Percentiles rank a stretch among this genome's conserved stretches.
Evolutionary conservation across 1,140 invertebrate genomes (phyloP).

Genomic region (Helicorthomorpha holstii): DNA sequence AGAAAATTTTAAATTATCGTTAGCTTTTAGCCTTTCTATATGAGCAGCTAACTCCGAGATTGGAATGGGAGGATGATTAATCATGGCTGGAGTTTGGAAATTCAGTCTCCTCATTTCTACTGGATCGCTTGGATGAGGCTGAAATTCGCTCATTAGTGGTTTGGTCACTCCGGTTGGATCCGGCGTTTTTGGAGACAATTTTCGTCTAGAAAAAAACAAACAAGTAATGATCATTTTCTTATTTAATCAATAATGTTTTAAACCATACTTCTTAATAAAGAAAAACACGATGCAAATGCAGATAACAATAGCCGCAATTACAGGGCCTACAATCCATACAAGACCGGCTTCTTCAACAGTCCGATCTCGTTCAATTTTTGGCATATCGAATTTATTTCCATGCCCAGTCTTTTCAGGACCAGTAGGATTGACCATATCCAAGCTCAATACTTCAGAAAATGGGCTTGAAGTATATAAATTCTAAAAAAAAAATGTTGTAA

Average conservation of each 20-base stretch:
- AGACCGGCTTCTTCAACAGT: slow-evolving; percentile 62
- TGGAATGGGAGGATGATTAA: slow-evolving; percentile 89
- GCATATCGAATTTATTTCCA: slow-evolving; percentile 47
- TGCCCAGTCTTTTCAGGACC: slow-evolving; percentile 63
- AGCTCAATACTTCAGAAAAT: slow-evolving; percentile 69
- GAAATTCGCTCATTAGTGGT: slow-evolving; percentile 47
- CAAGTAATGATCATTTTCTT: no score
- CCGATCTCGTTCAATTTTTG: slow-evolving; percentile 43
- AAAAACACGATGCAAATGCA: slow-evolving; percentile 27
- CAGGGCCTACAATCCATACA: slow-evolving; percentile 49
- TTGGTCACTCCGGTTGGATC: slow-evolving; percentile 75
- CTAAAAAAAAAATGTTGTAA: slow-evolving; percentile 25
- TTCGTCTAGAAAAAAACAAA: slow-evolving; percentile 26
- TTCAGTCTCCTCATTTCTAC: slow-evolving; percentile 89
- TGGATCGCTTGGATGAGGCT: slow-evolving; percentile 56
- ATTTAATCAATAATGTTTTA: no score
- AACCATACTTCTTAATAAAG: slow-evolving; percentile 17
- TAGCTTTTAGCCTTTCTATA: slow-evolving; percentile 85
- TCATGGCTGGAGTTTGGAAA: slow-evolving; percentile 94
- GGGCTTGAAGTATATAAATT: slow-evolving; percentile 88
- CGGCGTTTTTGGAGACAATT: slow-evolving; percentile 70
- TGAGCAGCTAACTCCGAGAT: slow-evolving; percentile 84
- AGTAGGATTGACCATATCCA: slow-evolving; percentile 63
- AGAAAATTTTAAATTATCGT: slow-evolving; percentile 94
- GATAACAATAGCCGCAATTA: slow-evolving; percentile 29